phyloP scores from a whole-genome alignment of 2,888 invertebrate species.

The Tridacna gigas region DNA sequence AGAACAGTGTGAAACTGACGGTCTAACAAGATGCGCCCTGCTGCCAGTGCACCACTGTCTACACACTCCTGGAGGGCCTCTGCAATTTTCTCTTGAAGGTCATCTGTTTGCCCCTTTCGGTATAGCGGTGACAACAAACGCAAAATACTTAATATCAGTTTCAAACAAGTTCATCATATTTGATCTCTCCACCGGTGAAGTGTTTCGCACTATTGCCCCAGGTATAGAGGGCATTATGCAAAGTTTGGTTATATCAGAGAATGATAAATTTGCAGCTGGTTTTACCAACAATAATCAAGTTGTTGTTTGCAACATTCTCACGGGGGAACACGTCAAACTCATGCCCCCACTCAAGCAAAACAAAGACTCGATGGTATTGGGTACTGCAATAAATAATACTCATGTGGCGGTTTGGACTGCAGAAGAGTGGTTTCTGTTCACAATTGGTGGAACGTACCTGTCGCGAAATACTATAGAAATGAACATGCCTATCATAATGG shows the following conservation, averaged over 20 bases:
- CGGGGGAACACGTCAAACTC: slow-evolving; percentile 95
- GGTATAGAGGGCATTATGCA: slow-evolving; percentile 97
- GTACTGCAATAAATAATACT: slow-evolving; percentile 79
- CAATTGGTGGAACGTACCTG: slow-evolving; percentile 74
- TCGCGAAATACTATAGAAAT: slow-evolving; percentile 71
- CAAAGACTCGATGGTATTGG: slow-evolving; percentile 76
- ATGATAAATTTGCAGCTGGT: slow-evolving; percentile 98
- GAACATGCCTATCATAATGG: slow-evolving; percentile 75
- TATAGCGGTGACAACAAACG: slow-evolving; percentile 82
- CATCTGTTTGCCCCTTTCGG: slow-evolving; percentile 94
- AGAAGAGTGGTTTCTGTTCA: slow-evolving; percentile 79
- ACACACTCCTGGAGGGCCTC: slow-evolving; percentile 99
- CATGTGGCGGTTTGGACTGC: slow-evolving; percentile 81
- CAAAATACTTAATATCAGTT: slow-evolving; percentile 93
- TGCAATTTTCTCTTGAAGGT: slow-evolving; percentile 99
- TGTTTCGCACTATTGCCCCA: slow-evolving; percentile 94
- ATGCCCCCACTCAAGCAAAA: slow-evolving; percentile 92
- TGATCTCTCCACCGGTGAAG: slow-evolving; percentile 97
- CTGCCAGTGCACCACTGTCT: slow-evolving; percentile 97
- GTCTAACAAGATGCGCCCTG: slow-evolving; percentile 94
- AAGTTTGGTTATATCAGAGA: slow-evolving; percentile 94
- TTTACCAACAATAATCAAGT: slow-evolving; percentile 98
- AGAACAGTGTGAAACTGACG: slow-evolving; percentile 95
- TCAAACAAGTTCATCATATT: slow-evolving; percentile 98
- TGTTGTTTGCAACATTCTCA: slow-evolving; percentile 95